These are phyloP conservation scores for Pipa parva DNA, from an alignment of 2,113 vertebrate species.

Conservation along the genomic window DNA sequence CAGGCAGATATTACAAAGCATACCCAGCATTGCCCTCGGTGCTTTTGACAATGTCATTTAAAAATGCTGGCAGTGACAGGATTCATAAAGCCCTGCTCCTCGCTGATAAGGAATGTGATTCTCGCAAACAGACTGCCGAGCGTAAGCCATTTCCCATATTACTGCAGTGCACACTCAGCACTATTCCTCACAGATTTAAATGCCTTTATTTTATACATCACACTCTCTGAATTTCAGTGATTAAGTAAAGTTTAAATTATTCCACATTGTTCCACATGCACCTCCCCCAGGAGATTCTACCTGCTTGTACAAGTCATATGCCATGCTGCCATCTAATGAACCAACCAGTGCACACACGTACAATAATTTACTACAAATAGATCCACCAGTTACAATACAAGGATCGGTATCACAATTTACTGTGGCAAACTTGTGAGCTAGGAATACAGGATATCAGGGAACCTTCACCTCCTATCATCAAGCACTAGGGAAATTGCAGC, in stretches of 20 bases:
- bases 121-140: conserved; percentile 27
- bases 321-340: neutral
- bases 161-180: conserved; percentile 12
- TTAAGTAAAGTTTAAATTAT: neutral
- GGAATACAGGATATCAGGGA: too few species aligned
- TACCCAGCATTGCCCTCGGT: neutral
- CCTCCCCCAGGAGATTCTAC: neutral
- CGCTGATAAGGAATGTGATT: conserved; percentile 26
- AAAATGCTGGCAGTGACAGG: conserved; percentile 8
- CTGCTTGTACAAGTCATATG: neutral
- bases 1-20: neutral
- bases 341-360: too few species aligned
- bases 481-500: too few species aligned
- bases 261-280: neutral
- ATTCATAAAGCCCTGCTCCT: conserved; percentile 38
- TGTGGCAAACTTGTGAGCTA: too few species aligned
- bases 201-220: conserved; percentile 2
- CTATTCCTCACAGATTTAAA: conserved; percentile 1
- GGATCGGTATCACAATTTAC: too few species aligned
- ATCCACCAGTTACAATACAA: too few species aligned
- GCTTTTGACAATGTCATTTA: conserved; percentile 34
- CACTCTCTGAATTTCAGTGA: neutral
- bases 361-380: too few species aligned
- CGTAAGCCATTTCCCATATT: conserved; percentile 23
- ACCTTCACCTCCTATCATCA: too few species aligned